Percentiles rank a stretch among this genome's conserved stretches.
phyloP scores from a whole-genome alignment of 1,140 invertebrate genomes.

The Portunus trituberculatus region DNA sequence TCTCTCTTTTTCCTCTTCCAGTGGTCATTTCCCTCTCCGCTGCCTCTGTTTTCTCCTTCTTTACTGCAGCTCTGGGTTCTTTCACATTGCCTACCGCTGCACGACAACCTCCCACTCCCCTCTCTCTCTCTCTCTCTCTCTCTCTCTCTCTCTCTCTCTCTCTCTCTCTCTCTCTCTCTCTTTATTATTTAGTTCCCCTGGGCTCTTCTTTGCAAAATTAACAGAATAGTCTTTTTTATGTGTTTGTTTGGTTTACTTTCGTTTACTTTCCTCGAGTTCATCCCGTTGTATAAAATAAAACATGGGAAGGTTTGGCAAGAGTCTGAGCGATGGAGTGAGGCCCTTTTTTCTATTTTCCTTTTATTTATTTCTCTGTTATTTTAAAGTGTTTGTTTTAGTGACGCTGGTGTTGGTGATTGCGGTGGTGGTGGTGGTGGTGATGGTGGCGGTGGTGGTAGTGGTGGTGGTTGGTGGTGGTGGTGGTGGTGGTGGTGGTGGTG shows the following conservation, averaged over 20 bases:
- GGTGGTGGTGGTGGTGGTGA: neutral
- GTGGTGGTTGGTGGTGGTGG: neutral
- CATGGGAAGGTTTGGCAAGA: too few relatives aligned
- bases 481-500: neutral
- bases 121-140: constrained; percentile 2
- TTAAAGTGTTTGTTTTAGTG: neutral
- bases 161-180: neutral
- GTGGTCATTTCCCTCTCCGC: too few relatives aligned
- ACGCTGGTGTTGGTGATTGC: neutral
- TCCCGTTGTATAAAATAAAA: too few relatives aligned
- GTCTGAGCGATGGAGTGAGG: too few relatives aligned
- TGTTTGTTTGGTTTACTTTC: neutral
- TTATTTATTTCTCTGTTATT: too few relatives aligned
- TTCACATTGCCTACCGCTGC: too few relatives aligned
- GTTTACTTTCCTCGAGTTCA: neutral
- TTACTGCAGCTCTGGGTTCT: too few relatives aligned
- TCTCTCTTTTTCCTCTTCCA: too few relatives aligned
- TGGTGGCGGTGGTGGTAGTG: neutral
- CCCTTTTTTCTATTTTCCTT: too few relatives aligned
- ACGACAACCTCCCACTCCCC: neutral
- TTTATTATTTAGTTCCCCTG: neutral
- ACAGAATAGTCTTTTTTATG: neutral
- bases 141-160: constrained; percentile 15
- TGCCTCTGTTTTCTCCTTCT: too few relatives aligned
- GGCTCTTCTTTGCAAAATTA: neutral